Evolutionary conservation across 2,797 vertebrate species (phyloP).

Genomic region (Miichthys miiuy): DNA sequence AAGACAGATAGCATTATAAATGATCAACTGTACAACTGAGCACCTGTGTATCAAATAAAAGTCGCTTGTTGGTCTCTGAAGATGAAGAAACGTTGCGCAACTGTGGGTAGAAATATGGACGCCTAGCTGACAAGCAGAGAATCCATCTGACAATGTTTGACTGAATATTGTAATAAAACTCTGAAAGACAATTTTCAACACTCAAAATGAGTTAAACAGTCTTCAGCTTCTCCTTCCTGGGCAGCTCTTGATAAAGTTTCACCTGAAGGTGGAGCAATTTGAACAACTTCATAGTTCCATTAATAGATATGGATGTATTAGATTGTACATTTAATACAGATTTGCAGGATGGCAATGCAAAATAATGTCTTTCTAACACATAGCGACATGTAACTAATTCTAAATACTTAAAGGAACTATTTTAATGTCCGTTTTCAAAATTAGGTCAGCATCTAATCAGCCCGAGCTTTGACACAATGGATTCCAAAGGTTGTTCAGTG

Average conservation of each 20-base stretch:
- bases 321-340: constrained; percentile 2
- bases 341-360: background rate
- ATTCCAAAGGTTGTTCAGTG: constrained; percentile 9
- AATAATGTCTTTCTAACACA: background rate
- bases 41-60: no score
- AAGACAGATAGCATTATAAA: no score
- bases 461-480: background rate
- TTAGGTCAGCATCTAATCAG: background rate
- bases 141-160: no score
- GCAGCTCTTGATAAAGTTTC: background rate
- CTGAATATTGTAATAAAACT: no score
- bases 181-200: no score
- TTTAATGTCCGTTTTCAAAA: background rate
- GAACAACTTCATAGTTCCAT: background rate
- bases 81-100: no score
- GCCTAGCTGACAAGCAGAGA: no score
- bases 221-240: background rate
- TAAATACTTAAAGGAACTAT: no score
- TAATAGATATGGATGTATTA: background rate
- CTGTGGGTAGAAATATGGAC: no score
- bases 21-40: no score
- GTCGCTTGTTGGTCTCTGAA: no score
- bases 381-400: no score
- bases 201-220: background rate
- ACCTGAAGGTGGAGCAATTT: background rate